Evolutionary conservation across 2,113 vertebrate species (phyloP), one percentile per base, ranked within the genome.

Genomic region (Hippolais icterina): DNA sequence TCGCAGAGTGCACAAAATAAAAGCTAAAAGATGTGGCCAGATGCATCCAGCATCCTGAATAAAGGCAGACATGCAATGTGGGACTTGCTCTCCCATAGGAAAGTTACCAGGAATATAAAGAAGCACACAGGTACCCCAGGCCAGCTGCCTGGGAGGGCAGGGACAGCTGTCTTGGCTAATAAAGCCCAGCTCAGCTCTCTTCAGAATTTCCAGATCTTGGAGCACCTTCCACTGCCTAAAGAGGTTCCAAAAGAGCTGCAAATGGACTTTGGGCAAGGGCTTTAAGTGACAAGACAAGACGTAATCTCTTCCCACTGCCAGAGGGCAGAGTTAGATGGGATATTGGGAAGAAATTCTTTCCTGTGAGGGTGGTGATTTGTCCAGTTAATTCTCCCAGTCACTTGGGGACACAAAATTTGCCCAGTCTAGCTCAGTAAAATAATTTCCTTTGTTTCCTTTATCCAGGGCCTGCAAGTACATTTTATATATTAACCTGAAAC

Each of bases 401-500:
- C 42, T 0, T 16, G 27, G 14, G 77, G 80, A 83, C 56, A 41
- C 0, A 0, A 72, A 39, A 31, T 41, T 72, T 57, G 15, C 56
- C 80, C 60, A 35, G 59, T 61, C 35, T 50, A 39, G 47, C 74
- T 87, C 69, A 70, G 33, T 42, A 86, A 81, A 41, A 87, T 15
- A 4, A 78, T 81, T 83, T 77, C 8, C 37, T 85, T 91, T 87
- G 66, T 85, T 93, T 69, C 33, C 63, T 81, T 77, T 63, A 54
- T 33, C 29, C 42, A 35, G 29, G 33, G 21, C 23, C 63, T 20
- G 27, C 18, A 7, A 93, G 80, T 21, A 83, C 60, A 68, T 90
- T 94, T 93, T 78, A 90, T 59, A 78, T 49, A 81, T 87, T 89
- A 95, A 92, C 88, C 83, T 56, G 80, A 92, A 78, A 85, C 79